Percentiles rank a stretch among this genome's conserved stretches.
These are phyloP conservation scores for Lithophane semibrunnea DNA, from an alignment of 2,888 invertebrate genomes.

Conservation along the genomic window DNA sequence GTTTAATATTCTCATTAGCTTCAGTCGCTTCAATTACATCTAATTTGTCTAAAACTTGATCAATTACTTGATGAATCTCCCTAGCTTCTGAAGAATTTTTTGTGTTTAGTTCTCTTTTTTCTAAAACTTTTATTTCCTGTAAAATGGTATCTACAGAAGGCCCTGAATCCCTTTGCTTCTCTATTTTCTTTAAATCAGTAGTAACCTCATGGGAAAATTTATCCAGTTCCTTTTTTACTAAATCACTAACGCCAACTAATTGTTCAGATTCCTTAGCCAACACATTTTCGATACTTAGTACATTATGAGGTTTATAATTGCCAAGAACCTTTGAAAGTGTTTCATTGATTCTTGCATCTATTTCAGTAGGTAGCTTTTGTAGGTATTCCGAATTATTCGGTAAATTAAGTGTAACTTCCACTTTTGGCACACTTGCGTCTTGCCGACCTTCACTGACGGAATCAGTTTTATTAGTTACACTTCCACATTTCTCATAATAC, in stretches of 20 bases:
- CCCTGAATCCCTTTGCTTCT: constrained; percentile 59
- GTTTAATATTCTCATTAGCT: constrained; percentile 68
- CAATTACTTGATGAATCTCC: constrained; percentile 74
- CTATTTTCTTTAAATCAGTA: constrained; percentile 65
- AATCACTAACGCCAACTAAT: constrained; percentile 73
- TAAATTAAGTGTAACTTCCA: constrained; percentile 45
- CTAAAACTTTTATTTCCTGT: constrained; percentile 74
- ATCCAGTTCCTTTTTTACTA: constrained; percentile 76
- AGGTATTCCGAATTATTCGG: constrained; percentile 39
- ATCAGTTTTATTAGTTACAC: constrained; percentile 40
- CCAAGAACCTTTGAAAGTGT: constrained; percentile 57
- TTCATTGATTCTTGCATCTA: constrained; percentile 61
- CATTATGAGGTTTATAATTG: constrained; percentile 56
- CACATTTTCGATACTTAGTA: constrained; percentile 67
- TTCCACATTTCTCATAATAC: constrained; percentile 66
- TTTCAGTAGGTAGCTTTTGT: constrained; percentile 55
- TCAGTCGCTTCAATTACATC: constrained; percentile 63
- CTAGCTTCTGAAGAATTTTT: constrained; percentile 70
- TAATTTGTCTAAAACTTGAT: constrained; percentile 69
- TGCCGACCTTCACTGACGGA: constrained; percentile 23
- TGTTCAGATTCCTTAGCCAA: constrained; percentile 74
- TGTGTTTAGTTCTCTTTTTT: constrained; percentile 72
- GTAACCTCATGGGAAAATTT: constrained; percentile 75
- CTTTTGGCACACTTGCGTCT: constrained; percentile 22
- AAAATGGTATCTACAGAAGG: constrained; percentile 73